Evolutionary conservation across 2,113 vertebrate species (phyloP).

Genomic region (Cygnus atratus): DNA sequence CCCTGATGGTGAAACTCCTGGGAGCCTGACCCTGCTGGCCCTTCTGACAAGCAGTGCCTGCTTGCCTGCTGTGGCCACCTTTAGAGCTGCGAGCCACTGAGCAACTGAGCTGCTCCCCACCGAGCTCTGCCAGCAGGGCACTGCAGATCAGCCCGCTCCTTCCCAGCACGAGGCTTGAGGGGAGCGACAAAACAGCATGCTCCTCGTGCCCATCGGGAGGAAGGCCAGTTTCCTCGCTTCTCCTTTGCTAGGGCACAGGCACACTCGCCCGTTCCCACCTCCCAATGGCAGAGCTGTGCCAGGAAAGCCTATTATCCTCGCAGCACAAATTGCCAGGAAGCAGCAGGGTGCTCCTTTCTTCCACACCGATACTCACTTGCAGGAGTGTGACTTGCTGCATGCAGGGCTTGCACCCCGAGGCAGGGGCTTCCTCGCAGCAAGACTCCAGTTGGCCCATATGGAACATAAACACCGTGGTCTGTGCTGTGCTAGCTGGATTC

Average conservation of each 20-base stretch:
- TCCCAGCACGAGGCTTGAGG: background rate
- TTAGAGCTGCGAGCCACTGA: background rate
- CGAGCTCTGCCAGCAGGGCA: background rate
- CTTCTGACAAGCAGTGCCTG: background rate
- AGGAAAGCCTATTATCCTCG: background rate
- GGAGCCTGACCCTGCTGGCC: background rate
- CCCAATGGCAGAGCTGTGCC: background rate
- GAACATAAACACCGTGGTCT: background rate
- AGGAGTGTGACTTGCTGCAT: background rate
- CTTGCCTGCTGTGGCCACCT: background rate
- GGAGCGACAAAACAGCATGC: background rate
- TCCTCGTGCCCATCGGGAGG: background rate
- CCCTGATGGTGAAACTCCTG: background rate
- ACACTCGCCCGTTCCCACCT: rapidly evolving
- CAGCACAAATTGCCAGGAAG: background rate
- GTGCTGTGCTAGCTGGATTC: background rate
- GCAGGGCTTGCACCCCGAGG: background rate
- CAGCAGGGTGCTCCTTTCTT: background rate
- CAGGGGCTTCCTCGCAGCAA: background rate
- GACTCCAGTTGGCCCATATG: background rate
- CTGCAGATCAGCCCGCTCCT: background rate
- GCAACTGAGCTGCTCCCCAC: background rate
- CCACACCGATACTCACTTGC: background rate
- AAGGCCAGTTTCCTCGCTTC: background rate
- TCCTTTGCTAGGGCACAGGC: background rate